Percentiles rank a stretch among this genome's conserved stretches.
These are phyloP conservation scores for Ameiurus melas DNA, from an alignment of 2,113 vertebrate species.

Conservation along the genomic window DNA sequence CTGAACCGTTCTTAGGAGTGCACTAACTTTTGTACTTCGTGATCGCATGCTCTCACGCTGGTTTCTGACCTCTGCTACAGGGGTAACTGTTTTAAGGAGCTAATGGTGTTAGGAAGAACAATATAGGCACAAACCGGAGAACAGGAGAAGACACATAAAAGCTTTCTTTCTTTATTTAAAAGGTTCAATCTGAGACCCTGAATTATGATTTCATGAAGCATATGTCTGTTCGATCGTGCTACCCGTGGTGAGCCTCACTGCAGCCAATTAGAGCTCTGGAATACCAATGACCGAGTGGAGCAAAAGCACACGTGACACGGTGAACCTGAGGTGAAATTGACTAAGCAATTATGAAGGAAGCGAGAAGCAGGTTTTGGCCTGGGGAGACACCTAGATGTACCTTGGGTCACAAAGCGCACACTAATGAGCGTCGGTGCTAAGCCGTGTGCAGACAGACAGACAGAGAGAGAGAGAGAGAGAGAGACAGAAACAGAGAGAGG, in stretches of 20 bases:
- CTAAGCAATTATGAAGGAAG: conserved; percentile 63
- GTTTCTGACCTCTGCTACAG: neutral
- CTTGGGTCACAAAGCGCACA: conserved; percentile 44
- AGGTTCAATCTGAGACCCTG: conserved; percentile 29
- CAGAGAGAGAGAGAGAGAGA: neutral
- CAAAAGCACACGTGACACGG: conserved; percentile 33
- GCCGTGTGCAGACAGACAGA: conserved; percentile 6
- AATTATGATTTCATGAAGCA: conserved; percentile 35
- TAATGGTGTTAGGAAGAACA: conserved; percentile 12
- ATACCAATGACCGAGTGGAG: conserved; percentile 45
- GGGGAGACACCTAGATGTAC: conserved; percentile 29
- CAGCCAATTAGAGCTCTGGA: conserved; percentile 53
- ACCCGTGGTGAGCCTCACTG: conserved; percentile 27
- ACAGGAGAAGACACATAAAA: neutral
- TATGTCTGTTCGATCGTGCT: neutral
- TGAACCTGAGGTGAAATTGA: conserved; percentile 57
- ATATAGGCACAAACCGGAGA: neutral
- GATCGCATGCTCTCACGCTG: neutral
- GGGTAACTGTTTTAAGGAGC: neutral
- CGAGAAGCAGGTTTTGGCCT: conserved; percentile 41
- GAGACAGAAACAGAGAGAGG: neutral
- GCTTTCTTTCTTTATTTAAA: conserved; percentile 13
- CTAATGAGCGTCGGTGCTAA: conserved; percentile 51
- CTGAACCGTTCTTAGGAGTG: neutral
- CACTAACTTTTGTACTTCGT: neutral